A percentile compares a stretch with the other conserved stretches of the same genome.
These are phyloP conservation scores for Habrosyne pyritoides DNA, from an alignment of 2,888 invertebrate genomes.

Conservation along the genomic window DNA sequence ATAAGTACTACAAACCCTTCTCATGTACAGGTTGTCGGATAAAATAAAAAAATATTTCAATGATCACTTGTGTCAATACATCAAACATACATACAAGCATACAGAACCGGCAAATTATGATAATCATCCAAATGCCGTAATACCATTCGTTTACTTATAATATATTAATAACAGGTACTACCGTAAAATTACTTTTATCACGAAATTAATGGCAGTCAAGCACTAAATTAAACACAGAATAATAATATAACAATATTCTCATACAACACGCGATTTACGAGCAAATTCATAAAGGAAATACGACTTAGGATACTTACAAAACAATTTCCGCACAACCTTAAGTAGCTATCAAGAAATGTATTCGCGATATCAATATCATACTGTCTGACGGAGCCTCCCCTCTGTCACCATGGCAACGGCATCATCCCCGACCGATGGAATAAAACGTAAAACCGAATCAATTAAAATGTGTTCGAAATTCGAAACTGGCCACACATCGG, in stretches of 20 bases:
- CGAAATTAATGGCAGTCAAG: background rate
- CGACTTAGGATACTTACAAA: slow-evolving; percentile 19
- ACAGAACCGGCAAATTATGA: too few species aligned
- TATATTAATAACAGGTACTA: background rate
- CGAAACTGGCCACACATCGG: background rate
- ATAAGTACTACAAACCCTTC: too few species aligned
- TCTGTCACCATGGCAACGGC: slow-evolving; percentile 58
- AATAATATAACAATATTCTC: slow-evolving; percentile 5
- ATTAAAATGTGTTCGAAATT: slow-evolving; percentile 17
- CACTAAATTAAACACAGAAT: background rate
- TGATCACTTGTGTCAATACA: too few species aligned
- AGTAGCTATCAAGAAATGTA: slow-evolving; percentile 42
- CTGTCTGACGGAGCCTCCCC: slow-evolving; percentile 52
- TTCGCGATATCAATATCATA: slow-evolving; percentile 50
- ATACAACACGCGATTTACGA: background rate
- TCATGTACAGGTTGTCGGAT: too few species aligned
- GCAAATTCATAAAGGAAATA: slow-evolving; percentile 4
- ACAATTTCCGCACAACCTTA: slow-evolving; percentile 33
- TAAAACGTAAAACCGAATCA: slow-evolving; percentile 30
- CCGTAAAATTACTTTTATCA: background rate
- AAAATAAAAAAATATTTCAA: too few species aligned
- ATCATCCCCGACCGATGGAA: slow-evolving; percentile 36
- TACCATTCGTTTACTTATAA: background rate
- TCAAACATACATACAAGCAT: too few species aligned
- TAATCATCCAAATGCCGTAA: too few species aligned